Percentiles rank a stretch among this genome's conserved stretches.
Conservation (phyloP, 2,797 vertebrate species). For the Phrynocephalus vlangalii region DNA sequence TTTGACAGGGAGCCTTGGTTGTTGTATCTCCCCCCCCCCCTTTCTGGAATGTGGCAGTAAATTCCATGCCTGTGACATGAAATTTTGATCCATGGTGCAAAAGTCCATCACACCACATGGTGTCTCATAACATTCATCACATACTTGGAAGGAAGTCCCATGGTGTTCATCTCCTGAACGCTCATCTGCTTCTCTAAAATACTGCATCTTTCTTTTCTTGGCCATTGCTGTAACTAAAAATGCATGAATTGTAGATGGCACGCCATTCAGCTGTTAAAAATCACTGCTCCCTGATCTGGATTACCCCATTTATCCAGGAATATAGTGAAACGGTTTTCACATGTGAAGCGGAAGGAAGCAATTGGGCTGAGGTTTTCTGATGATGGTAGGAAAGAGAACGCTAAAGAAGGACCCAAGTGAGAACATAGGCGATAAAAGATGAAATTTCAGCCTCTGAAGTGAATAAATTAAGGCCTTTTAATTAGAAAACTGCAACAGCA, state of each 20-base stretch:
- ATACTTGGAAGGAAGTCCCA: background rate
- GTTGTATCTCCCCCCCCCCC: no score
- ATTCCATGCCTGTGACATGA: no score
- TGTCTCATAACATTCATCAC: background rate
- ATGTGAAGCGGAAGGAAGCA: slow-evolving; percentile 26
- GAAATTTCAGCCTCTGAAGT: background rate
- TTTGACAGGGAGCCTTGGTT: no score
- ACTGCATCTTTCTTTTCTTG: background rate
- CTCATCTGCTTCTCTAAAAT: background rate
- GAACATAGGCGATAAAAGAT: background rate
- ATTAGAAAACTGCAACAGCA: no score
- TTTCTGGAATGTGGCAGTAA: no score
- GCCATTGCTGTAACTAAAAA: slow-evolving; percentile 44
- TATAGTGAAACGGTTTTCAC: no score
- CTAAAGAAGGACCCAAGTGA: slow-evolving; percentile 22
- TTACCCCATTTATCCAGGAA: background rate
- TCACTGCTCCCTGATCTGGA: background rate
- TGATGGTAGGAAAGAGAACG: slow-evolving; percentile 21
- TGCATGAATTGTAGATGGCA: background rate
- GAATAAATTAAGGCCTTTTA: no score
- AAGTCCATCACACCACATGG: background rate
- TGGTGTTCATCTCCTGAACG: background rate
- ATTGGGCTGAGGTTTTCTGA: background rate
- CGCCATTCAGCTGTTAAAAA: slow-evolving; percentile 6
- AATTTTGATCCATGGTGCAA: background rate